phyloP scores from a whole-genome alignment of 1,140 invertebrate genomes.

The Rhynchophorus ferrugineus region DNA sequence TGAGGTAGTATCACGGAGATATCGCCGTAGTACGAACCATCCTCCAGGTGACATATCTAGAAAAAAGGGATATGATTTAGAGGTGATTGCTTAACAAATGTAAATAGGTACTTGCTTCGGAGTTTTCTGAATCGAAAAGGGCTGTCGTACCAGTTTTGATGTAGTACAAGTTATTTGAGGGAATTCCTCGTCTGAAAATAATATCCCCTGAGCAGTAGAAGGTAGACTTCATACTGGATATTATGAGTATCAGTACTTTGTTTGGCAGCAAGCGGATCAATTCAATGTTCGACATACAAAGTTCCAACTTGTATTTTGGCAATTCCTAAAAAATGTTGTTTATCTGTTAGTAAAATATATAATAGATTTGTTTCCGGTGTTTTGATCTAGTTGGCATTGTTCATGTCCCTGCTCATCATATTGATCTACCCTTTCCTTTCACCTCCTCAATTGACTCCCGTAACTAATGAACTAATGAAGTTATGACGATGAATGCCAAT shows the following conservation, averaged over 20 bases:
- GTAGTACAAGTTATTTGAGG: not conserved
- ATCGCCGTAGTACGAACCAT: slow-evolving; percentile 7
- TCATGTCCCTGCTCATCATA: too few relatives aligned
- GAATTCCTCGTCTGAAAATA: not conserved
- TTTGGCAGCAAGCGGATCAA: slow-evolving; percentile 1
- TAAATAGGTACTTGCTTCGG: too few relatives aligned
- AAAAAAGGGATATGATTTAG: too few relatives aligned
- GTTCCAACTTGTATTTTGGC: slow-evolving; percentile 3
- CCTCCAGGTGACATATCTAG: slow-evolving; percentile 6
- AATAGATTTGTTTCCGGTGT: too few relatives aligned
- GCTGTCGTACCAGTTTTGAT: slow-evolving; percentile 2
- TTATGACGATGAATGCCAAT: too few relatives aligned
- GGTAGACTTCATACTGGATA: not conserved
- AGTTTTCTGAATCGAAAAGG: slow-evolving; percentile 3
- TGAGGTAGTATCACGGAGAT: slow-evolving; percentile 2
- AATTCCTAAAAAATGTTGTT: slow-evolving; percentile 7
- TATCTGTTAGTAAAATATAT: too few relatives aligned
- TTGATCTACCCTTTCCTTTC: too few relatives aligned
- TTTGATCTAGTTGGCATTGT: too few relatives aligned
- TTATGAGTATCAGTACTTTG: not conserved
- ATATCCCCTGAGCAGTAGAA: slow-evolving; percentile 8
- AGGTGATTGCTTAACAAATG: too few relatives aligned
- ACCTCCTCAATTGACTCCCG: too few relatives aligned
- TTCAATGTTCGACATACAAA: slow-evolving; percentile 2
- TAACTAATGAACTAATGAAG: too few relatives aligned